Evolutionary conservation across 2,888 invertebrate species (phyloP), one percentile per base, ranked within the genome.

Genomic region (Drosophila mimetica): DNA sequence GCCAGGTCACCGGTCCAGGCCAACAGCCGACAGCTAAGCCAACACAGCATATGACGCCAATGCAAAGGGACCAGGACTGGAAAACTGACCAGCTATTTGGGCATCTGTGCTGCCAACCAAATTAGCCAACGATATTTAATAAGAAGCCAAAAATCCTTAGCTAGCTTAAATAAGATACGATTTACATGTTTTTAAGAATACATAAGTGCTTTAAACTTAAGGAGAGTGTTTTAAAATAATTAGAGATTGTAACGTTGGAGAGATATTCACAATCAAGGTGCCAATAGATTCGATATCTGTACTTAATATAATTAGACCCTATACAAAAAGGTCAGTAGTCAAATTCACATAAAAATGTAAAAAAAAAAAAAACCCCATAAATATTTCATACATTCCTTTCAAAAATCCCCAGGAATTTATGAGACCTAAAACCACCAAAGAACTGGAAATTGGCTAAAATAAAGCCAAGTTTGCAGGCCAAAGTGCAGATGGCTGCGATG

Each of bases 21-120:
- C 41, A 78, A 78, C n/a, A n/a, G 78, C 54, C 76, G 61, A 39
- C 73, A 69, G 58, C 63, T 58, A 72, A 72, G 36, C 67, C 70
- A 46, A 46, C 69, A 80, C 66, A 72, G 28, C 63, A 46, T 28
- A 59, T 36, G 69, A 52, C 59, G 58, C 58, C 36, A 64, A 51
- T 16, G 54, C 63, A 73, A 58, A 51, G 22, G 18, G 39, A 39
- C n/a, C 2, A 4, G 34, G 34, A 5, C 28, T 22, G 36, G 14
- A n/a, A 5, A n/a, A 8, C 34, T 30, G 36, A 9, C 22, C 6
- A 34, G 8, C n/a, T n/a, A n/a, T n/a, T n/a, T 4, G 11, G 9
- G 11, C 18, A 18, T 2, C 39, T 48, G 50, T 4, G 55, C 8
- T 55, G 55, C 18, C 18, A 11, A 9, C 9, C 1, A 14, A 13